Evolutionary conservation across 2,888 invertebrate species (phyloP).

Genomic region (Trichopoda pennipes): DNA sequence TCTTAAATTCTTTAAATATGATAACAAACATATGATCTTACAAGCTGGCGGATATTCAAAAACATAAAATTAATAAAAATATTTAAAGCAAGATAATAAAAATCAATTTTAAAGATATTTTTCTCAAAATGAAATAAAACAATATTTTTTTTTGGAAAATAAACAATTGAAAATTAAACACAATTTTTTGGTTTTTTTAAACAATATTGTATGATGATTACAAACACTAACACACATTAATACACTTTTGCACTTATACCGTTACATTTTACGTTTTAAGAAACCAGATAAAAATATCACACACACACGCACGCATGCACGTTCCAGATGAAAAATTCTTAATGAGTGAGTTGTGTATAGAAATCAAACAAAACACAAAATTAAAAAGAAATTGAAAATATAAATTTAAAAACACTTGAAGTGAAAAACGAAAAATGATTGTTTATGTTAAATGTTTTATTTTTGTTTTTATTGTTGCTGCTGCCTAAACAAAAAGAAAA

Average conservation of each 20-base stretch:
- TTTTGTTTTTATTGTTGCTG: slow-evolving; percentile 12
- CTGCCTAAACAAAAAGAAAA: slow-evolving; percentile 41
- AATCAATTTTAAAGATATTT: background rate
- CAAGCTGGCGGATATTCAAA: too few relatives aligned
- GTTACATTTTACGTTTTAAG: background rate
- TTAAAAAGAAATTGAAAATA: slow-evolving; percentile 14
- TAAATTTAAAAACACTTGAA: slow-evolving; percentile 60
- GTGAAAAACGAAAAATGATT: slow-evolving; percentile 57
- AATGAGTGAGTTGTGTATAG: slow-evolving; percentile 15
- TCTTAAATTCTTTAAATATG: too few relatives aligned
- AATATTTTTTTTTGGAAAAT: slow-evolving; percentile 25
- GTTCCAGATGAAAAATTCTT: slow-evolving; percentile 8
- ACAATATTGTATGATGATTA: slow-evolving; percentile 28
- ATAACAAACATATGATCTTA: too few relatives aligned
- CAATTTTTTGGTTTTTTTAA: slow-evolving; percentile 31
- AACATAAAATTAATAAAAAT: background rate
- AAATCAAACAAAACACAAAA: background rate
- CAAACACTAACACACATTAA: background rate
- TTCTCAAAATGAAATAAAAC: slow-evolving; percentile 1
- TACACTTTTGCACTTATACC: background rate
- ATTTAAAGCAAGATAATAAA: background rate
- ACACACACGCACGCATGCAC: background rate
- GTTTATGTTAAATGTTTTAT: slow-evolving; percentile 55
- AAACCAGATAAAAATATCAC: slow-evolving; percentile 14
- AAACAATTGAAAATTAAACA: slow-evolving; percentile 48